Percentiles rank a stretch among this genome's conserved stretches.
These are phyloP conservation scores for Equus quagga DNA, from an alignment of 2,113 vertebrate species.

Conservation along the genomic window DNA sequence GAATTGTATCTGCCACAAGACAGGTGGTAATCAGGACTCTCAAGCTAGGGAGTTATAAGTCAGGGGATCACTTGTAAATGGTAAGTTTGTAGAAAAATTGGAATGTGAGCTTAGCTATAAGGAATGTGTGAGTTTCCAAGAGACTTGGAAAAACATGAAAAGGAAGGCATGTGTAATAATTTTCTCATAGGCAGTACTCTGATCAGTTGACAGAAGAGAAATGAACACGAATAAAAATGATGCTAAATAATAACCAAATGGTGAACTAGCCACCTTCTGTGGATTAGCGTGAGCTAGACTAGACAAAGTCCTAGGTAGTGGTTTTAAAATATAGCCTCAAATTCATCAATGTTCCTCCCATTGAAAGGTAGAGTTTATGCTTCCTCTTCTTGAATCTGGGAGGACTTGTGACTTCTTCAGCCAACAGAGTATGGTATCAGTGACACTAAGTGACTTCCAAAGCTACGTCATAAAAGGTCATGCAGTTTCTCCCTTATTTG, in stretches of 20 bases:
- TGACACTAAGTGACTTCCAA: not conserved
- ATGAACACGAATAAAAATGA: constrained; percentile 31
- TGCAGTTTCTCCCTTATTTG: not conserved
- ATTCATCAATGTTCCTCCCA: not conserved
- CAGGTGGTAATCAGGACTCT: not conserved
- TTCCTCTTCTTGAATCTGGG: not conserved
- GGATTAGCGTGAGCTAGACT: not conserved
- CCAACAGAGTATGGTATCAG: not conserved
- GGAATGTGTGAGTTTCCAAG: not conserved
- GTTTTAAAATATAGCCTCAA: constrained; percentile 7
- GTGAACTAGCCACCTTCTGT: not conserved
- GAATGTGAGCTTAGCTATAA: constrained; percentile 4
- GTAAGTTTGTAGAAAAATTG: constrained; percentile 45
- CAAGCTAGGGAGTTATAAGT: not conserved
- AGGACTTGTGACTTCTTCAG: not conserved
- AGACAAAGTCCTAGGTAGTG: not conserved
- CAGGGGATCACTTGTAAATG: not conserved
- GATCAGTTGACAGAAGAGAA: not conserved
- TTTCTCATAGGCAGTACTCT: not conserved
- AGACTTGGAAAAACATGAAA: not conserved
- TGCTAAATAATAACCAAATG: not conserved
- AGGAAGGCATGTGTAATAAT: not conserved
- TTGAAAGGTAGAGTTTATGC: not conserved
- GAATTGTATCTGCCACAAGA: not conserved
- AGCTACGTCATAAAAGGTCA: not conserved